These are phyloP conservation scores for Leptopilina boulardi DNA, from an alignment of 1,140 invertebrate genomes.

Conservation along the genomic window DNA sequence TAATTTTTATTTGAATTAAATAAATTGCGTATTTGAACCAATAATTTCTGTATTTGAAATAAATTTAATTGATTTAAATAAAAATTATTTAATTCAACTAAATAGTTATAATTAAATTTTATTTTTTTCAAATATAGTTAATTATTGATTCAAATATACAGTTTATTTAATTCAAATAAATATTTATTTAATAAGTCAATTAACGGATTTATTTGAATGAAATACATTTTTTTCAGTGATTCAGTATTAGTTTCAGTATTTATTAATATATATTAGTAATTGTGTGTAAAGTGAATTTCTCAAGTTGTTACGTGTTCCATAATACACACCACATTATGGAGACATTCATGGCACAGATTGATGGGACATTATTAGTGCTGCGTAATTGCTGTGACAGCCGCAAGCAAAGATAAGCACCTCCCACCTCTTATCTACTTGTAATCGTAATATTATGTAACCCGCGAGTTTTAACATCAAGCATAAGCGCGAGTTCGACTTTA, in stretches of 20 bases:
- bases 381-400: constrained; percentile 30
- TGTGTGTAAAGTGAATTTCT: constrained; percentile 40
- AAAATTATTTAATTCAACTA: too few relatives aligned
- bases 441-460: constrained; percentile 20
- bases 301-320: constrained; percentile 7
- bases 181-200: background rate
- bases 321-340: background rate
- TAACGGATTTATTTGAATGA: background rate
- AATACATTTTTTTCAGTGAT: background rate
- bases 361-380: constrained; percentile 24
- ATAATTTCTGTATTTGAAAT: too few relatives aligned
- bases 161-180: background rate
- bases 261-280: constrained; percentile 37
- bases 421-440: constrained; percentile 21
- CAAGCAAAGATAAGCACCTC: constrained; percentile 22
- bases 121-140: too few relatives aligned
- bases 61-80: too few relatives aligned
- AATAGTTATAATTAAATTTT: too few relatives aligned
- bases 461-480: background rate
- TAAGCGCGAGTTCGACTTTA: background rate
- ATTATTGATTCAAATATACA: too few relatives aligned
- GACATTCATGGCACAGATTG: constrained; percentile 29
- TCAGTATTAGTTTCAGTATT: too few relatives aligned
- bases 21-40: too few relatives aligned
- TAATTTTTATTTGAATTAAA: too few relatives aligned